phyloP scores from a whole-genome alignment of 2,113 vertebrate genomes.

The Sapajus apella region DNA sequence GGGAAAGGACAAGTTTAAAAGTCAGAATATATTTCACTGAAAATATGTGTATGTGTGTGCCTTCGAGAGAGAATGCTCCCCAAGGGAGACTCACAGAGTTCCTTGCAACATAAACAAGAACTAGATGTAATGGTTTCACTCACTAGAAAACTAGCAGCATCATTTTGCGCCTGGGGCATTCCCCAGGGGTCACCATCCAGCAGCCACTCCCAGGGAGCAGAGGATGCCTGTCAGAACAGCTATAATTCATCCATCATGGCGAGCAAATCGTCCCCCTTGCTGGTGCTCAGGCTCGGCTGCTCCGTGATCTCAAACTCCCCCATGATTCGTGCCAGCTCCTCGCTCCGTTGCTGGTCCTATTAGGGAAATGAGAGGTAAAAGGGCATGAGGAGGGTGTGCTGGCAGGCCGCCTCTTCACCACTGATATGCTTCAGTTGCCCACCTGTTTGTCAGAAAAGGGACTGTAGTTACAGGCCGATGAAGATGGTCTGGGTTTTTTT shows the following conservation, averaged over 20 bases:
- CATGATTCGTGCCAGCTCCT: slow-evolving; percentile 94
- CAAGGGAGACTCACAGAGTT: background rate
- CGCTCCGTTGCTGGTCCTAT: slow-evolving; percentile 90
- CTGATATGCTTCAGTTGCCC: background rate
- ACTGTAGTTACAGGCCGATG: background rate
- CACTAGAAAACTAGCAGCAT: slow-evolving; percentile 1
- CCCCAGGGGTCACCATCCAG: background rate
- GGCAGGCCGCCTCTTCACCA: fast-evolving
- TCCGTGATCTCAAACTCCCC: slow-evolving; percentile 89
- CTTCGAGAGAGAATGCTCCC: background rate
- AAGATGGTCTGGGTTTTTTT: background rate
- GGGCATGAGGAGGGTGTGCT: background rate
- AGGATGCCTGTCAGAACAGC: background rate
- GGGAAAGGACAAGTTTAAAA: slow-evolving; percentile 34
- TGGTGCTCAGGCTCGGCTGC: slow-evolving; percentile 80
- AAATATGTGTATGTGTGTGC: background rate
- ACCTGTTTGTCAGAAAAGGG: background rate
- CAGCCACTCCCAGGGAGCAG: background rate
- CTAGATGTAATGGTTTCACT: background rate
- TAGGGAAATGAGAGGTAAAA: background rate
- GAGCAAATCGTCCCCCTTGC: slow-evolving; percentile 94
- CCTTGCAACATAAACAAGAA: background rate
- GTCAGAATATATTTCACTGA: slow-evolving; percentile 48
- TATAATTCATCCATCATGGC: slow-evolving; percentile 96
- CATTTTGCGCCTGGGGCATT: background rate